Evolutionary conservation across 2,113 vertebrate genomes (phyloP).

Genomic region (Ptychochromis oligacanthus): DNA sequence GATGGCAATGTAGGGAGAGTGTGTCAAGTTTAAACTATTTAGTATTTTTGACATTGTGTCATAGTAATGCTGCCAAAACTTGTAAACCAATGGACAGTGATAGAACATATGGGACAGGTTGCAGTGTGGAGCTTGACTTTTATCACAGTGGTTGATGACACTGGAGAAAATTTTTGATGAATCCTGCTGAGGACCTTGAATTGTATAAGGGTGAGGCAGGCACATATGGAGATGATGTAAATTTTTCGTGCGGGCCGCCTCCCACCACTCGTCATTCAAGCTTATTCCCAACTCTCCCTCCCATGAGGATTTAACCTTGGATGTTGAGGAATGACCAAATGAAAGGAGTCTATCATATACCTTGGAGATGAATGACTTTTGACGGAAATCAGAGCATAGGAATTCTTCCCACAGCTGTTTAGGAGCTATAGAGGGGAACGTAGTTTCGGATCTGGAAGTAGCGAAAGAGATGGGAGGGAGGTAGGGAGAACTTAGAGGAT

Average conservation of each 20-base stretch:
- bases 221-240: too few species aligned
- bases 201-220: too few species aligned
- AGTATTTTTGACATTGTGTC: neutral
- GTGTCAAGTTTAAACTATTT: too few species aligned
- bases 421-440: neutral
- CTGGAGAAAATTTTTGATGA: neutral
- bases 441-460: neutral
- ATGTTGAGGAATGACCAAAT: neutral
- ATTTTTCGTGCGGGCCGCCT: neutral
- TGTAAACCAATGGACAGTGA: neutral
- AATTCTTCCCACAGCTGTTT: neutral
- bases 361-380: too few species aligned
- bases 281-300: neutral
- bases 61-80: neutral
- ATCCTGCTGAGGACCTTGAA: too few species aligned
- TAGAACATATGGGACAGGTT: neutral
- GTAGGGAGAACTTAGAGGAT: neutral
- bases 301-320: neutral
- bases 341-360: neutral
- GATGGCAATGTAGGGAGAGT: too few species aligned
- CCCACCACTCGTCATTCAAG: neutral
- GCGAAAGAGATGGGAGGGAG: neutral
- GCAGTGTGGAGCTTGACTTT: too few species aligned
- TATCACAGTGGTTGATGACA: neutral
- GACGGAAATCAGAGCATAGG: neutral